Base-by-base conservation (phyloP, 2,797 vertebrate species). In the Microcaecilia unicolor region DNA sequence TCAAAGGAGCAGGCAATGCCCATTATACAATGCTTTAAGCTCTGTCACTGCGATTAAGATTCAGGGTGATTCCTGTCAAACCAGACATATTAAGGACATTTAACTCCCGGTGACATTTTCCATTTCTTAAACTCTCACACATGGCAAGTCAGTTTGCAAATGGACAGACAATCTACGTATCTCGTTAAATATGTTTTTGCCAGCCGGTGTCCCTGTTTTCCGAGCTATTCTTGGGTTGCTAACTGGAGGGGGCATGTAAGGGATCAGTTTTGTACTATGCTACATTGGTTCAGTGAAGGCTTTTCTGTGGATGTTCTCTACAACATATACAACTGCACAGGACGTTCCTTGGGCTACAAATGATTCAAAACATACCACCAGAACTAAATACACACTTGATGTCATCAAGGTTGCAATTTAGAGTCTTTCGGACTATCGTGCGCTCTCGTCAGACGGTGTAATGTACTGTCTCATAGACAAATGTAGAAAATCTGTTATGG, bases 361-460 rank as follows among this genome's bases (percentile, higher is more conserved):
- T 76, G 77, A 60, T 83, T 69, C 78, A 80, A 81, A 86, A 88
- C 83, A 85, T 87, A 80, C 87, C 79, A 84, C 85, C 84, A 78
- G 83, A 86, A 83, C 63, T 77, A 83, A 85, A 83, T 79, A 87
- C 82, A 80, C 83, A 88, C 72, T 84, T 61, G 78, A 72, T 76
- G 77, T 88, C 80, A 50, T 78, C 4, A 7, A 41, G 51, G 47
- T 41, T 58, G 57, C 60, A 64, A 80, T 97, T 99, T 97, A 99
- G 92, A 97, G 94, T 99, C 94, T 92, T 91, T 72, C 76, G 85
- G 96, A 97, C 93, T 97, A 88, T 80, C 78, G 68, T 21, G 72
- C 31, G 82, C 87, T 83, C 80, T 80, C 59, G 48, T 63, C 49
- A 52, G 48, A 60, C 58, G 65, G 55, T 46, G 83, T 70, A 61